Percentiles rank a stretch among this genome's conserved stretches.
Evolutionary conservation across 1,140 invertebrate genomes (phyloP).

Genomic region (Hycleus cichorii): DNA sequence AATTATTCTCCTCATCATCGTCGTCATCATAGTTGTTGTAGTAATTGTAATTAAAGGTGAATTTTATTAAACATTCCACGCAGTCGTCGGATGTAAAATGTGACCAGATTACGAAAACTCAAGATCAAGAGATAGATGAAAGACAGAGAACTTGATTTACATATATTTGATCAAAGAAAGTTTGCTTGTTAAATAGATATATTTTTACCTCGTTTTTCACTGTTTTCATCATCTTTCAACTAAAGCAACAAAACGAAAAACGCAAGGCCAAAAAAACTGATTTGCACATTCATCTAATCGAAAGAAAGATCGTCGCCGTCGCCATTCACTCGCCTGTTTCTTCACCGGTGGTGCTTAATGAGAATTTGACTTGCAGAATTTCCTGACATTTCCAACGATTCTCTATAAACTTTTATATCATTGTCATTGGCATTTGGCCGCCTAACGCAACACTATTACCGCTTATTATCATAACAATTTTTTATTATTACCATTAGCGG

Average conservation of each 20-base stretch:
- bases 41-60: slow-evolving; percentile 7
- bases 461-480: slow-evolving; percentile 9
- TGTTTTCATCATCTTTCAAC: not conserved
- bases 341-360: not conserved
- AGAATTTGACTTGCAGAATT: slow-evolving; percentile 19
- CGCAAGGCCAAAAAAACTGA: not conserved
- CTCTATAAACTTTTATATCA: not conserved
- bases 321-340: no score
- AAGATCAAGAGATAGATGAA: slow-evolving; percentile 1
- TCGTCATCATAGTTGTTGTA: no score
- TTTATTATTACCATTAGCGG: no score
- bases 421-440: slow-evolving; percentile 7
- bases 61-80: slow-evolving; percentile 7
- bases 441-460: slow-evolving; percentile 16
- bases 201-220: slow-evolving; percentile 4
- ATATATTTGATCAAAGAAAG: slow-evolving; percentile 16
- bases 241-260: no score
- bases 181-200: slow-evolving; percentile 13
- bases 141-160: slow-evolving; percentile 4
- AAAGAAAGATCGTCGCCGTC: no score
- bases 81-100: slow-evolving; percentile 1
- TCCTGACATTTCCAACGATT: no score
- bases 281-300: not conserved
- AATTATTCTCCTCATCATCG: no score
- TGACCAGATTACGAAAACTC: slow-evolving; percentile 7